phyloP scores from a whole-genome alignment of 2,797 vertebrate species.

The Gephyroberyx darwinii region DNA sequence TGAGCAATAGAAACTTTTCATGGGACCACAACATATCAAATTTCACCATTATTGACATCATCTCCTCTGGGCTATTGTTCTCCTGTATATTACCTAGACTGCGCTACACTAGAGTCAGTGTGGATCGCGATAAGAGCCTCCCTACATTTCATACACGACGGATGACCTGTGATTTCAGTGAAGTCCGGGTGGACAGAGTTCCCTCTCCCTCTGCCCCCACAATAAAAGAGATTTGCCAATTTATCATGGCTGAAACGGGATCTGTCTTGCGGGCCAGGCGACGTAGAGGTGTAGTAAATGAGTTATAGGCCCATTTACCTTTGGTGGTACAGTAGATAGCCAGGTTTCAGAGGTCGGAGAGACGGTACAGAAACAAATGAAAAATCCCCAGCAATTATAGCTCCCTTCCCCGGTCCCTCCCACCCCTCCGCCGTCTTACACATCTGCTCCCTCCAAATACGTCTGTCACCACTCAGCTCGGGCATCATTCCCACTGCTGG shows the following conservation, averaged over 20 bases:
- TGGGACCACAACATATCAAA: slow-evolving; percentile 39
- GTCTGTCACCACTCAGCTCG: slow-evolving; percentile 77
- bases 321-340: slow-evolving; percentile 58
- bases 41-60: slow-evolving; percentile 44
- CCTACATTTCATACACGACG: slow-evolving; percentile 16
- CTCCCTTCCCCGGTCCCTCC: slow-evolving; percentile 32
- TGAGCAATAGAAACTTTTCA: slow-evolving; percentile 34
- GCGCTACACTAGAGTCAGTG: slow-evolving; percentile 19
- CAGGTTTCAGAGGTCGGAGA: slow-evolving; percentile 3
- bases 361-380: slow-evolving; percentile 40
- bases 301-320: slow-evolving; percentile 79
- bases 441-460: slow-evolving; percentile 71
- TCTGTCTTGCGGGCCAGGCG: slow-evolving; percentile 30
- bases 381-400: slow-evolving; percentile 66
- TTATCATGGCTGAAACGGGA: slow-evolving; percentile 45
- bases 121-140: slow-evolving; percentile 1
- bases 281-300: slow-evolving; percentile 70
- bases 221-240: slow-evolving; percentile 46
- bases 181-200: slow-evolving; percentile 11
- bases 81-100: slow-evolving; percentile 28
- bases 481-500: slow-evolving; percentile 76
- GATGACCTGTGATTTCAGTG: slow-evolving; percentile 39
- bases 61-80: slow-evolving; percentile 35
- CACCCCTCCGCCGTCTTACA: slow-evolving; percentile 23
- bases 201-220: slow-evolving; percentile 27